phyloP scores from a whole-genome alignment of 2,797 vertebrate genomes.

The Danio kyathit region DNA sequence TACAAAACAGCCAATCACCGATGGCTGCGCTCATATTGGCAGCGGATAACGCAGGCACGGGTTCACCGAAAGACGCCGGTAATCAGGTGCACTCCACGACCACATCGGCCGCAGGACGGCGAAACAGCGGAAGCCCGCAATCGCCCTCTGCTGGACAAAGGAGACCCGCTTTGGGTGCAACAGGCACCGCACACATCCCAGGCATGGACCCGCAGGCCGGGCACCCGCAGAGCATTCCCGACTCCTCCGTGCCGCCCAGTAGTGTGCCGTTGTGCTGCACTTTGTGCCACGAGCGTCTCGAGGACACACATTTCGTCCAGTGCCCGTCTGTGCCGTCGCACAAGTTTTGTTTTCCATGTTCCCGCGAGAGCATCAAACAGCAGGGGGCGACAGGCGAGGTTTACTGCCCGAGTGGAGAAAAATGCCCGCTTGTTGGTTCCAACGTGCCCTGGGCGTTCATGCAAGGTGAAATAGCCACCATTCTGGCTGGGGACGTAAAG shows the following conservation, averaged over 20 bases:
- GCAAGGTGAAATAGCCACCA: slow-evolving; percentile 97
- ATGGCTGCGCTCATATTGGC: slow-evolving; percentile 94
- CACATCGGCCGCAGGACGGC: slow-evolving; percentile 63
- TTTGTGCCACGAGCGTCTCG: slow-evolving; percentile 93
- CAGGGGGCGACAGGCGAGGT: slow-evolving; percentile 95
- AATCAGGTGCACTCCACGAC: slow-evolving; percentile 93
- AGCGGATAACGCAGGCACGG: slow-evolving; percentile 90
- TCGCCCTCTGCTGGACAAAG: slow-evolving; percentile 90
- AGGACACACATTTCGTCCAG: slow-evolving; percentile 98
- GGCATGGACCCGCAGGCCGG: slow-evolving; percentile 81
- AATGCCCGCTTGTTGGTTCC: slow-evolving; percentile 95
- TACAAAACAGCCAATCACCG: slow-evolving; percentile 90
- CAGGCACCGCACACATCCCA: slow-evolving; percentile 68
- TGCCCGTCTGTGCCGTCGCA: slow-evolving; percentile 93
- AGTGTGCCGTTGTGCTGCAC: slow-evolving; percentile 93
- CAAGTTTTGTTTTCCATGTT: slow-evolving; percentile 98
- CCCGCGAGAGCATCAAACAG: slow-evolving; percentile 97
- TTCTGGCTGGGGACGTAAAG: slow-evolving; percentile 94
- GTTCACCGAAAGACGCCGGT: slow-evolving; percentile 86
- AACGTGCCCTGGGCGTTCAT: slow-evolving; percentile 98
- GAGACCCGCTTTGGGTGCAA: slow-evolving; percentile 81
- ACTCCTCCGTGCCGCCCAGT: slow-evolving; percentile 89
- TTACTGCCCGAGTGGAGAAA: slow-evolving; percentile 95
- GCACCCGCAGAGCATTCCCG: slow-evolving; percentile 86
- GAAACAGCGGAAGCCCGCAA: slow-evolving; percentile 90